phyloP scores from a whole-genome alignment of 2,797 vertebrate genomes.

The Rhinella marina region DNA sequence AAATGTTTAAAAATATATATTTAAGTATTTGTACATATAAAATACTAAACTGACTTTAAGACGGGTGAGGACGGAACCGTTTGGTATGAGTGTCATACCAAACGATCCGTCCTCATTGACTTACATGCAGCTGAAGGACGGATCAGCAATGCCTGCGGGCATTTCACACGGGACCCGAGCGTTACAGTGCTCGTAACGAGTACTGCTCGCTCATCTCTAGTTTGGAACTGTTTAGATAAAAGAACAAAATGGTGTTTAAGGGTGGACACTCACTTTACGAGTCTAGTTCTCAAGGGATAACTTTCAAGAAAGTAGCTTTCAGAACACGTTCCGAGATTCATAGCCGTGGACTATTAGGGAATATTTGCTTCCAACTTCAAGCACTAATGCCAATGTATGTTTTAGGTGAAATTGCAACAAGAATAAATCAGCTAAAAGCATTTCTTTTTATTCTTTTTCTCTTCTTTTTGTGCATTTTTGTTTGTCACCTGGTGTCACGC shows the following conservation, averaged over 20 bases:
- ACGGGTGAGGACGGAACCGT: too few relatives aligned
- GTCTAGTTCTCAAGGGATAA: constrained; percentile 65
- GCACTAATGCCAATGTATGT: constrained; percentile 75
- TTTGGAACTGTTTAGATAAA: not conserved
- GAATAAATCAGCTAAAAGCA: constrained; percentile 82
- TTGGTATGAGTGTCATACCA: too few relatives aligned
- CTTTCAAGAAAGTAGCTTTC: constrained; percentile 75
- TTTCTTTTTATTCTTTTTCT: constrained; percentile 71
- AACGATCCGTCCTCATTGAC: too few relatives aligned
- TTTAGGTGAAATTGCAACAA: constrained; percentile 82
- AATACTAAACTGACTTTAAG: too few relatives aligned
- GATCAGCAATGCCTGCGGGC: too few relatives aligned
- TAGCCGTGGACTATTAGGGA: constrained; percentile 81
- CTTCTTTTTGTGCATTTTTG: constrained; percentile 82
- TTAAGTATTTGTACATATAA: too few relatives aligned
- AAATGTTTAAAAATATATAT: too few relatives aligned
- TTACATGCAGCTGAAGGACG: too few relatives aligned
- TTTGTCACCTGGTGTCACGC: constrained; percentile 85
- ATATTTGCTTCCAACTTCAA: constrained; percentile 79
- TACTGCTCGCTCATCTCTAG: too few relatives aligned
- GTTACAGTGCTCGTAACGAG: too few relatives aligned
- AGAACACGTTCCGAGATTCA: constrained; percentile 77
- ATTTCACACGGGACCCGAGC: too few relatives aligned
- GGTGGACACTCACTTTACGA: not conserved
- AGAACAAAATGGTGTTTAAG: not conserved